A percentile compares a stretch with the other conserved stretches of the same genome.
Evolutionary conservation across 2,113 vertebrate genomes (phyloP).

Genomic region (Galbula dea): DNA sequence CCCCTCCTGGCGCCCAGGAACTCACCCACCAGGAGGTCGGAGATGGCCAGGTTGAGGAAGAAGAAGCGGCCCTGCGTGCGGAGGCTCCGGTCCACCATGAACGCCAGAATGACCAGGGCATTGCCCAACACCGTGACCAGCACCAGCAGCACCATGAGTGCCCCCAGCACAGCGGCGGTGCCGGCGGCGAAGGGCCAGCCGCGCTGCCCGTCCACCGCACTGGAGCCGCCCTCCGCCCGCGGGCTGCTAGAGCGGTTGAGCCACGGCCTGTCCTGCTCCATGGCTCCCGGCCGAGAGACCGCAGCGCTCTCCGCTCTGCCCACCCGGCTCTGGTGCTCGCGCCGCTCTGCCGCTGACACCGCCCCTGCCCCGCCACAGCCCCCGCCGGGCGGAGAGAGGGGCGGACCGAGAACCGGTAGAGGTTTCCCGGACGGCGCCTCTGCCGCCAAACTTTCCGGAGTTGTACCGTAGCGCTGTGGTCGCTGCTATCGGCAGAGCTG

Average conservation of each 20-base stretch:
- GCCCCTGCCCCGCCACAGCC: neutral
- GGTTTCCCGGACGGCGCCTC: no score
- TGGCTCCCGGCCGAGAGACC: neutral
- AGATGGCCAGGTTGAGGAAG: slow-evolving; percentile 78
- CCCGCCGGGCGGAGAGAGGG: neutral
- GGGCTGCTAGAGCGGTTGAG: neutral
- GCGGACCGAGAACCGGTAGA: no score
- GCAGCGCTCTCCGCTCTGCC: neutral
- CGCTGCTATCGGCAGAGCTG: no score
- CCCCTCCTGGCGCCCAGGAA: neutral
- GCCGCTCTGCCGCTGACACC: neutral
- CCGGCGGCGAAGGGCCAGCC: neutral
- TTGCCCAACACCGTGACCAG: slow-evolving; percentile 75
- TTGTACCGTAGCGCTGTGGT: no score
- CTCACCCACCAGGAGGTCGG: slow-evolving; percentile 79
- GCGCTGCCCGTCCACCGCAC: neutral
- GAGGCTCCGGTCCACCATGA: slow-evolving; percentile 73
- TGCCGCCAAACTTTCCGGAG: no score
- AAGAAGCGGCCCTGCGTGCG: slow-evolving; percentile 76
- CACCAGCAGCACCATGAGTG: slow-evolving; percentile 74
- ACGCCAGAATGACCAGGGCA: slow-evolving; percentile 75
- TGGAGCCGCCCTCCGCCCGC: neutral
- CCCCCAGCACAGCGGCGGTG: slow-evolving; percentile 63
- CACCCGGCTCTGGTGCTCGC: no score
- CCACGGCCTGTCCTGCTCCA: neutral